Evolutionary conservation across 2,888 invertebrate species (phyloP).

Genomic region (Pristionchus exspectatus): DNA sequence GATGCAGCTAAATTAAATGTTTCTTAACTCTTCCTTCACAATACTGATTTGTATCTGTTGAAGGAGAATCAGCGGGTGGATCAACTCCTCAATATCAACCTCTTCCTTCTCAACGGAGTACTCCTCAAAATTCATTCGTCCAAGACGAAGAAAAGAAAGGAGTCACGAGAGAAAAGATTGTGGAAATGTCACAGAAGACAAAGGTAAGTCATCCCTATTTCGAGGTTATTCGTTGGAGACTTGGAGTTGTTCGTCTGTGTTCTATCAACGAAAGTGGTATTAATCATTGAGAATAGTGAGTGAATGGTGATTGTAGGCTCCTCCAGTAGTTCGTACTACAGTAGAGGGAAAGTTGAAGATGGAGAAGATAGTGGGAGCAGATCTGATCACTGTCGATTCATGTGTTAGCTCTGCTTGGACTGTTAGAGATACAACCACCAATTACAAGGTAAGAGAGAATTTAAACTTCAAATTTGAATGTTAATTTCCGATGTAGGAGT

Average conservation of each 20-base stretch:
- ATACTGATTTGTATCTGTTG: not conserved
- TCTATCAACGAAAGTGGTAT: not conserved
- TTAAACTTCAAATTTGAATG: not conserved
- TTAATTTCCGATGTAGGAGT: too few relatives aligned
- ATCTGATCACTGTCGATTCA: slow-evolving; percentile 72
- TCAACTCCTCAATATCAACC: slow-evolving; percentile 43
- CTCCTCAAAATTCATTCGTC: slow-evolving; percentile 38
- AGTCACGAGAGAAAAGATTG: slow-evolving; percentile 48
- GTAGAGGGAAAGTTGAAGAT: slow-evolving; percentile 77
- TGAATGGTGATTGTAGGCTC: slow-evolving; percentile 24
- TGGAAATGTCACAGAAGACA: slow-evolving; percentile 36
- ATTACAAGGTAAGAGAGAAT: slow-evolving; percentile 69
- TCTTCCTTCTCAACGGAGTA: slow-evolving; percentile 49
- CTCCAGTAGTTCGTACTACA: slow-evolving; percentile 75
- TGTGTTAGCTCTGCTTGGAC: slow-evolving; percentile 74
- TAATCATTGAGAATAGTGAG: not conserved
- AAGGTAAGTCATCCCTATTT: slow-evolving; percentile 3
- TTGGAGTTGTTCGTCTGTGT: not conserved
- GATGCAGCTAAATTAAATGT: too few relatives aligned
- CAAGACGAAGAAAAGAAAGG: slow-evolving; percentile 49
- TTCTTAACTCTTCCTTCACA: too few relatives aligned
- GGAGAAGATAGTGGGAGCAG: slow-evolving; percentile 76
- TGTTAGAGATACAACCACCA: slow-evolving; percentile 75
- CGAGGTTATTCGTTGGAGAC: not conserved
- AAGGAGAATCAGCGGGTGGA: slow-evolving; percentile 16